Conservation (phyloP, 1,140 invertebrate species). For the Drepana arcuata region DNA sequence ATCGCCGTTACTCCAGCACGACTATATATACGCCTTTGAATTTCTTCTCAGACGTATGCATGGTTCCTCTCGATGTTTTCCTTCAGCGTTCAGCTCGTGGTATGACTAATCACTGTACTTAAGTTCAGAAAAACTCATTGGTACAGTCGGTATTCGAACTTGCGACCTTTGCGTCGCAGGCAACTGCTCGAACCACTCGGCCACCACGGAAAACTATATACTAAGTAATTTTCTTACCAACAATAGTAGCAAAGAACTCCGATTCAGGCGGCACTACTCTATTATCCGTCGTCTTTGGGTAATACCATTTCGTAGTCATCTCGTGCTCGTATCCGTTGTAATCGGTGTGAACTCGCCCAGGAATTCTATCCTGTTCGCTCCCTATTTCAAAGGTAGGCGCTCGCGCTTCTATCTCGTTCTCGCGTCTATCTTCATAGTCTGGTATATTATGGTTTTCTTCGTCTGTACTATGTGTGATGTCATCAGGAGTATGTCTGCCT, state of each 20-base stretch:
- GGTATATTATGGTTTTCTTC: slow-evolving; percentile 46
- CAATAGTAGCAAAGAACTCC: slow-evolving; percentile 57
- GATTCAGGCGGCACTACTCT: slow-evolving; percentile 40
- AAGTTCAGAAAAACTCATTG: too few relatives aligned
- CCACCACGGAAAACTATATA: too few relatives aligned
- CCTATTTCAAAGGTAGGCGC: slow-evolving; percentile 42
- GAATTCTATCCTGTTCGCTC: slow-evolving; percentile 23
- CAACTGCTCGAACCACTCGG: too few relatives aligned
- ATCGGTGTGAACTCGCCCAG: slow-evolving; percentile 32
- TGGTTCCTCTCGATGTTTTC: too few relatives aligned
- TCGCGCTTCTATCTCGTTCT: slow-evolving; percentile 44
- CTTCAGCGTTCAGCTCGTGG: too few relatives aligned
- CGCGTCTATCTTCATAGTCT: slow-evolving; percentile 41
- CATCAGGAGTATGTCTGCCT: slow-evolving; percentile 28
- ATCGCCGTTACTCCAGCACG: too few relatives aligned
- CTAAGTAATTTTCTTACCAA: too few relatives aligned
- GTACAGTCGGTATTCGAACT: too few relatives aligned
- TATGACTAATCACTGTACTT: too few relatives aligned
- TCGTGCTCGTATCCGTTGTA: slow-evolving; percentile 52
- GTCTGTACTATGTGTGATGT: slow-evolving; percentile 40
- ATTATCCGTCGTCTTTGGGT: slow-evolving; percentile 40
- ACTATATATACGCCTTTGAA: too few relatives aligned
- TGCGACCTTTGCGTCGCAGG: too few relatives aligned
- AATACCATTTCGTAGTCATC: slow-evolving; percentile 53
- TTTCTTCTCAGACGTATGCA: too few relatives aligned